Conservation (phyloP, 92 coral and sea anemone genomes). For the Plumapathes pennacea region DNA sequence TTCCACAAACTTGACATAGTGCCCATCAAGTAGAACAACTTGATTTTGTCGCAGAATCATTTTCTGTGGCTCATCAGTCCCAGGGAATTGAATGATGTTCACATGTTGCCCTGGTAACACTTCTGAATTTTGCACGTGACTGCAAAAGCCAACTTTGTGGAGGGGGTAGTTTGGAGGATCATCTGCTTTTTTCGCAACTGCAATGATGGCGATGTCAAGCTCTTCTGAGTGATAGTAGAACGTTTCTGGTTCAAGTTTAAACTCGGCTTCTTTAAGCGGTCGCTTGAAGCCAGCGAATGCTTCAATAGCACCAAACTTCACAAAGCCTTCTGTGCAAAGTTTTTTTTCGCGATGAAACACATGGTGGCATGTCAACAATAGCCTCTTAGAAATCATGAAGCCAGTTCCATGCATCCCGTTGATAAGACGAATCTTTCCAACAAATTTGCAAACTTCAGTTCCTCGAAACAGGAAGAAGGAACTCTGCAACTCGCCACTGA, state of each 20-base stretch:
- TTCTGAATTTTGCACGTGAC: neutral
- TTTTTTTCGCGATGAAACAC: too few species aligned
- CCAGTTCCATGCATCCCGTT: constrained; percentile 10
- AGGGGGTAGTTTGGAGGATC: neutral
- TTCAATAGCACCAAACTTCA: neutral
- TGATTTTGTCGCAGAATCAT: constrained; percentile 7
- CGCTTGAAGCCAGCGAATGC: neutral
- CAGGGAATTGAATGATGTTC: constrained; percentile 9
- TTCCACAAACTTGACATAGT: neutral
- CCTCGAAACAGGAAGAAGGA: constrained; percentile 4
- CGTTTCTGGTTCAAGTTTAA: constrained; percentile 4
- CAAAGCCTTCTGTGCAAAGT: neutral
- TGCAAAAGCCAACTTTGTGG: neutral
- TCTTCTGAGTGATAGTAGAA: neutral
- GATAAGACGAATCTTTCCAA: constrained; percentile 1
- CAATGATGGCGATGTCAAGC: constrained; percentile 5
- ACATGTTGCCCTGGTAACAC: constrained; percentile 1
- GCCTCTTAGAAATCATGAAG: constrained; percentile 3
- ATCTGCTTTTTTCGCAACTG: neutral
- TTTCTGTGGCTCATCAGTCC: neutral
- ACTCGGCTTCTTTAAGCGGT: neutral
- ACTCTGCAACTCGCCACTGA: constrained; percentile 13
- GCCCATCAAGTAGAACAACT: neutral
- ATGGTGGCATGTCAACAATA: neutral
- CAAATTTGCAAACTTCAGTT: constrained; percentile 2